Evolutionary conservation across 2,888 invertebrate genomes (phyloP), one percentile per base, ranked within the genome.

Genomic region (Hirudinaria manillensis): DNA sequence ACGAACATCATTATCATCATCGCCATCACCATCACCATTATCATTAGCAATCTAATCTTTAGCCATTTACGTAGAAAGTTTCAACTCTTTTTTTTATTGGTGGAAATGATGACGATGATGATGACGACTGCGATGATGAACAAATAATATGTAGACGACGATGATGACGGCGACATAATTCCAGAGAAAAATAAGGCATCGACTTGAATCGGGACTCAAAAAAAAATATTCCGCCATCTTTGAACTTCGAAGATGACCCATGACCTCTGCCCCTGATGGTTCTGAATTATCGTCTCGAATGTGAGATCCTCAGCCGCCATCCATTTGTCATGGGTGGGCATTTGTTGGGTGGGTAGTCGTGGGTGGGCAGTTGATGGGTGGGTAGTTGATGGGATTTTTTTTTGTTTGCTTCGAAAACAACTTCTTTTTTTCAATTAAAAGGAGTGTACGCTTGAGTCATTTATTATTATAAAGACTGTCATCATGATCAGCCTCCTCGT

Each of bases 151-250:
- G 29, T 10, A 19, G 27, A 53, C 10, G n/a, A 24, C 3, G 10
- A 70, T 45, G 70, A 70, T 34, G 70, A 45, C 67, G 88, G 10
- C 38, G 10, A 38, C 38, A 38, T 38, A 38, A 38, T 38, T 38
- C 38, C 38, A 6, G 38, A 10, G 10, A 38, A 38, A 38, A 38
- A n/a, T 24, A 70, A 36, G 38, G 45, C 38, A 53, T 70, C 70
- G 51, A 53, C 51, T 24, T 70, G 51, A 53, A 70, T 53, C 38
- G 53, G 51, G 29, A 70, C 36, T 13, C 51, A 51, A 16, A 45
- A 45, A 53, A 51, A 70, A 36, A n/a, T 34, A 2, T 38, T 21
- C 29, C 29, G 7, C 34, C 67, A 29, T 21, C 24, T 32, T 3
- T 21, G 34, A 67, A 36, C 27, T 32, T 34, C 19, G 6, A 10